A percentile compares a stretch with the other conserved stretches of the same genome.
These are phyloP conservation scores for Hetaerina titia DNA, from an alignment of 2,888 invertebrate genomes.

Conservation along the genomic window DNA sequence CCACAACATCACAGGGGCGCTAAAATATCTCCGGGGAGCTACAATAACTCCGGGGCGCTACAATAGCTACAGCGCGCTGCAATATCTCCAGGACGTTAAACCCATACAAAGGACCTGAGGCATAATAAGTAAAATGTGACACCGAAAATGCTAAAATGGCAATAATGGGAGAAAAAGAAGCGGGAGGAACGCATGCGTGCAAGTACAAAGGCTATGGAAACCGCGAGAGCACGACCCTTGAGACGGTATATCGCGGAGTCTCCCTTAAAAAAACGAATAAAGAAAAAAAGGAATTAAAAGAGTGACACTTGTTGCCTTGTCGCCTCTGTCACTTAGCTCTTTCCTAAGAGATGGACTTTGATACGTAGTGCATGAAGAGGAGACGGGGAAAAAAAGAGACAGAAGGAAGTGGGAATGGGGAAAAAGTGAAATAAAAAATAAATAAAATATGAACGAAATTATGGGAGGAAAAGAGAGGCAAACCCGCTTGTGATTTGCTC, in stretches of 20 bases:
- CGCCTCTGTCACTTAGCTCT: background rate
- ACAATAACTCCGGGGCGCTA: too few species aligned
- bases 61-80: too few species aligned
- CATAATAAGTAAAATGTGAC: background rate
- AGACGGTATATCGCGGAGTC: background rate
- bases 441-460: conserved; percentile 1
- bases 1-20: too few species aligned
- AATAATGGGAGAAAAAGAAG: background rate
- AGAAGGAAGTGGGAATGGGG: conserved; percentile 1
- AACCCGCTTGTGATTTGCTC: conserved; percentile 49
- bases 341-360: conserved; percentile 48
- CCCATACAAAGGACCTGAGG: too few species aligned
- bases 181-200: background rate
- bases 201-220: background rate
- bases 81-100: too few species aligned
- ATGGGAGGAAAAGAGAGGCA: background rate
- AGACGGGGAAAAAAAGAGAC: background rate
- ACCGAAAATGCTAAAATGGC: background rate
- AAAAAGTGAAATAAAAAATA: background rate
- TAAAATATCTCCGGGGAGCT: too few species aligned
- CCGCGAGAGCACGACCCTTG: background rate
- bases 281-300: background rate
- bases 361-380: conserved; percentile 46
- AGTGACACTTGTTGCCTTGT: conserved; percentile 63
- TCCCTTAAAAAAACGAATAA: conserved; percentile 26